Evolutionary conservation across 1,140 invertebrate species (phyloP).

Genomic region (Penaeus indicus): DNA sequence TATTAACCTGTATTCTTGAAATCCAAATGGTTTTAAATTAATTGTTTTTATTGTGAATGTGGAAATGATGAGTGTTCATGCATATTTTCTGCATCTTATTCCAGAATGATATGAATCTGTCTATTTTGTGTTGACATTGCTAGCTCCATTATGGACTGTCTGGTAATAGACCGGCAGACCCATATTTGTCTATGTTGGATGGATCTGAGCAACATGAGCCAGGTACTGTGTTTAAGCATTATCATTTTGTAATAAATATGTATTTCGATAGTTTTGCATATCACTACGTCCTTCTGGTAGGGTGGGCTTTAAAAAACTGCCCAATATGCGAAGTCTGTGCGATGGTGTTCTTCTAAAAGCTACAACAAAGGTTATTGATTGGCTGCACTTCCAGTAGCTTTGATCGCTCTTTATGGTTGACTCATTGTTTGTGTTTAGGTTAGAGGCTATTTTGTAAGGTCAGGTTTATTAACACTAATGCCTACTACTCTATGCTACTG

Average conservation of each 20-base stretch:
- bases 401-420: slow-evolving; percentile 58
- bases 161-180: slow-evolving; percentile 59
- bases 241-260: slow-evolving; percentile 68
- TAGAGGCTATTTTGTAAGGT: slow-evolving; percentile 63
- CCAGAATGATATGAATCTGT: slow-evolving; percentile 63
- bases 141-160: slow-evolving; percentile 58
- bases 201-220: slow-evolving; percentile 64
- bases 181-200: slow-evolving; percentile 64
- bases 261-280: slow-evolving; percentile 66
- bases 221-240: slow-evolving; percentile 67
- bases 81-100: slow-evolving; percentile 62
- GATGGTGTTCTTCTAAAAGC: slow-evolving; percentile 53
- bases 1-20: slow-evolving; percentile 61
- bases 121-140: slow-evolving; percentile 62
- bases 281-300: slow-evolving; percentile 61
- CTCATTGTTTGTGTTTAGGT: slow-evolving; percentile 57
- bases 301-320: slow-evolving; percentile 47
- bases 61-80: slow-evolving; percentile 63
- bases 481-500: slow-evolving; percentile 61
- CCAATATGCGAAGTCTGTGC: slow-evolving; percentile 44
- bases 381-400: slow-evolving; percentile 50
- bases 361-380: slow-evolving; percentile 39
- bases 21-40: slow-evolving; percentile 60
- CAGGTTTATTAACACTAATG: slow-evolving; percentile 63
- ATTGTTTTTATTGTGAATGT: slow-evolving; percentile 64